phyloP scores from a whole-genome alignment of 2,113 vertebrate species.

The Raja brachyura region DNA sequence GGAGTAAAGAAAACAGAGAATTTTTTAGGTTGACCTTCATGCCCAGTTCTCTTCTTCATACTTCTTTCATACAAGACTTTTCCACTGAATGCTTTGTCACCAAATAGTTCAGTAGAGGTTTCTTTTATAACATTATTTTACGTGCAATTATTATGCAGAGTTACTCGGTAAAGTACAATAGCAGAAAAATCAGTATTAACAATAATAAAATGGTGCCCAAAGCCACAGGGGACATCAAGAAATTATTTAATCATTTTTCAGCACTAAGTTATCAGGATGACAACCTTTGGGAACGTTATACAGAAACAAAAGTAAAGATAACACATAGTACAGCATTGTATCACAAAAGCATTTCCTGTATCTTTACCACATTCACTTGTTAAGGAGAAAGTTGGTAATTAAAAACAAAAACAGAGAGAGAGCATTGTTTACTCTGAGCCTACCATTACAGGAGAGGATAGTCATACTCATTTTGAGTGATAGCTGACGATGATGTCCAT shows the following conservation, averaged over 20 bases:
- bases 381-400: too few species aligned
- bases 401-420: too few species aligned
- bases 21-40: neutral
- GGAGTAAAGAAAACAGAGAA: neutral
- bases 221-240: neutral
- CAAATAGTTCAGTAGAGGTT: neutral
- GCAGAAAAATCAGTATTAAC: neutral
- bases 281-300: too few species aligned
- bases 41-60: neutral
- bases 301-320: too few species aligned
- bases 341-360: too few species aligned
- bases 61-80: neutral
- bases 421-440: too few species aligned
- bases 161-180: neutral
- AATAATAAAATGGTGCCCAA: neutral
- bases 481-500: too few species aligned
- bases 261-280: neutral
- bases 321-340: too few species aligned
- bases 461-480: too few species aligned
- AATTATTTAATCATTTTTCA: neutral
- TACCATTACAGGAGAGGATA: too few species aligned
- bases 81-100: too few species aligned
- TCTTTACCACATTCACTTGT: too few species aligned
- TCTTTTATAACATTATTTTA: neutral
- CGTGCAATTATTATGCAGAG: neutral